Conservation (phyloP, 1,140 invertebrate genomes). For the Sitodiplosis mosellana region DNA sequence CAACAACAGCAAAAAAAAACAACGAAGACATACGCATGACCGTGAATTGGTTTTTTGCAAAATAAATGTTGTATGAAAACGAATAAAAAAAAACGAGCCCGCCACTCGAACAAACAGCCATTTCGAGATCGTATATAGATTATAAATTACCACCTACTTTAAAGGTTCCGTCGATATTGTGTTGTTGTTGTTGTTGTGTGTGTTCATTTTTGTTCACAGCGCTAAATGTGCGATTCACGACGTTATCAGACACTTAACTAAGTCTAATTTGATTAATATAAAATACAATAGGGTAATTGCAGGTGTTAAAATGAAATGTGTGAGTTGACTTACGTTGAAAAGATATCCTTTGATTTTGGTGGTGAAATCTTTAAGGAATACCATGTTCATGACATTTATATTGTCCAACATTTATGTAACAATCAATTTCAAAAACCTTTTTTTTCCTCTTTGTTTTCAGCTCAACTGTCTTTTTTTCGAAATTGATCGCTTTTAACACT, state of each 20-base stretch:
- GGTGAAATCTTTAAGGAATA: slow-evolving; percentile 1
- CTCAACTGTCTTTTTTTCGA: too few species aligned
- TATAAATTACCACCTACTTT: neutral
- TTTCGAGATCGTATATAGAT: too few species aligned
- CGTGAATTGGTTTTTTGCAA: too few species aligned
- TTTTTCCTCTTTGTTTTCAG: too few species aligned
- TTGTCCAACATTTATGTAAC: too few species aligned
- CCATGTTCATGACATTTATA: neutral
- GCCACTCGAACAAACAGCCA: too few species aligned
- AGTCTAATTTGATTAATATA: neutral
- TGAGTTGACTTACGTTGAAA: neutral
- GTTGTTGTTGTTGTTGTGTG: neutral
- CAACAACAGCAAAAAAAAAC: too few species aligned
- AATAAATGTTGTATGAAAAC: too few species aligned
- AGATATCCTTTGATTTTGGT: slow-evolving; percentile 2
- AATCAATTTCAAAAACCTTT: too few species aligned
- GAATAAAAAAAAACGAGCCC: too few species aligned
- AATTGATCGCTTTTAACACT: too few species aligned
- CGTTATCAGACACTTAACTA: neutral
- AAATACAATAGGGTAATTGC: neutral
- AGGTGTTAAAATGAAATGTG: neutral
- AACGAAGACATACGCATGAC: too few species aligned
- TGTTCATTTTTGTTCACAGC: neutral
- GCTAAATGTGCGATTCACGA: neutral
- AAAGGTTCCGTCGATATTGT: neutral